Percentiles rank a stretch among this genome's conserved stretches.
phyloP scores from a whole-genome alignment of 2,888 invertebrate genomes.

The Noctua janthina region DNA sequence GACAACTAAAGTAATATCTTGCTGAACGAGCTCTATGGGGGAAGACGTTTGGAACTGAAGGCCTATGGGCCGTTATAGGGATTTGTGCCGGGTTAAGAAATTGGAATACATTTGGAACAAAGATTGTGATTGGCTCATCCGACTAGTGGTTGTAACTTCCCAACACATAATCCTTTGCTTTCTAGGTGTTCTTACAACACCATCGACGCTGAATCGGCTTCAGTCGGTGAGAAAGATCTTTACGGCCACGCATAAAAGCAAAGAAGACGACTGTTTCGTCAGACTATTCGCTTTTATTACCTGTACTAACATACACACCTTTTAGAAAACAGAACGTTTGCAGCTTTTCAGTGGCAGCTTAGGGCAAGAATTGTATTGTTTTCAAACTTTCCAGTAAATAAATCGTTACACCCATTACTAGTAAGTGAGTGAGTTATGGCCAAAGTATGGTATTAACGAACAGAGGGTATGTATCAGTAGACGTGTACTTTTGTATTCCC shows the following conservation, averaged over 20 bases:
- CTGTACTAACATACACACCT: neutral
- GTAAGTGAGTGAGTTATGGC: slow-evolving; percentile 28
- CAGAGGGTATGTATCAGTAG: neutral
- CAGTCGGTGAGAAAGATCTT: too few species aligned
- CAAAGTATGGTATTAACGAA: neutral
- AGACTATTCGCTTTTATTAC: neutral
- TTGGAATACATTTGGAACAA: slow-evolving; percentile 38
- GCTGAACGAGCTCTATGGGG: slow-evolving; percentile 28
- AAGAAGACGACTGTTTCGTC: neutral
- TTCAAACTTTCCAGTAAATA: slow-evolving; percentile 16
- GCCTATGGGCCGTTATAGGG: slow-evolving; percentile 18
- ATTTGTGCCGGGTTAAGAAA: slow-evolving; percentile 42
- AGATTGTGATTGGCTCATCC: slow-evolving; percentile 22
- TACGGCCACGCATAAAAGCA: neutral
- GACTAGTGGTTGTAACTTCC: slow-evolving; percentile 1
- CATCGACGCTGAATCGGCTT: too few species aligned
- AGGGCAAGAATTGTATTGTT: neutral
- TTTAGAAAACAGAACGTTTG: neutral
- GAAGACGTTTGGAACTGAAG: slow-evolving; percentile 1
- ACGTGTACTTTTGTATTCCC: slow-evolving; percentile 7
- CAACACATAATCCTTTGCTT: too few species aligned
- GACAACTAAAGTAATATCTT: slow-evolving; percentile 56
- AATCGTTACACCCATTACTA: slow-evolving; percentile 20
- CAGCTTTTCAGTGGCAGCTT: neutral
- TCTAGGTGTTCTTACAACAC: too few species aligned